Percentiles rank a stretch among this genome's conserved stretches.
Conservation (phyloP, 2,888 invertebrate species). For the Phorcus lineatus region DNA sequence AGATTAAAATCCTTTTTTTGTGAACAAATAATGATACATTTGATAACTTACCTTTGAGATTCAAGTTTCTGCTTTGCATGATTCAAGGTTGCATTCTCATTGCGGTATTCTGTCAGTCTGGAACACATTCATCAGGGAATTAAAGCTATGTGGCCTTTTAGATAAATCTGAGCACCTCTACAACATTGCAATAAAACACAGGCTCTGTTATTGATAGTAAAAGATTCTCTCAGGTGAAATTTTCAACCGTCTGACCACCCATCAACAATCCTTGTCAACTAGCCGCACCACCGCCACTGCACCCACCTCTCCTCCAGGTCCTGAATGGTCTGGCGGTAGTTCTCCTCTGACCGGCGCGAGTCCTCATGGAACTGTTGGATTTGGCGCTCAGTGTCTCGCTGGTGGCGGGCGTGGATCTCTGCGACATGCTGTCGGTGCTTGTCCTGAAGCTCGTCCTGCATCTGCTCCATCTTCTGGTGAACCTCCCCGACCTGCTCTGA, state of each 20-base stretch:
- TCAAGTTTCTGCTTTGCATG: slow-evolving; percentile 66
- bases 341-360: slow-evolving; percentile 57
- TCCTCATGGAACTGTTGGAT: slow-evolving; percentile 58
- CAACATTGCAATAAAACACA: no score
- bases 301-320: slow-evolving; percentile 61
- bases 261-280: no score
- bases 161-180: no score
- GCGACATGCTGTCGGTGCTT: slow-evolving; percentile 60
- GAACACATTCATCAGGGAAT: slow-evolving; percentile 22
- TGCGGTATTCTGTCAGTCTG: slow-evolving; percentile 58
- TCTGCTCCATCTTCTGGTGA: slow-evolving; percentile 51
- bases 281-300: background rate
- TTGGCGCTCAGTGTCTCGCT: slow-evolving; percentile 59
- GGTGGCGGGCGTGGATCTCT: slow-evolving; percentile 63
- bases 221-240: no score
- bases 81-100: slow-evolving; percentile 59
- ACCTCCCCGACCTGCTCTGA: slow-evolving; percentile 64
- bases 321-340: slow-evolving; percentile 54
- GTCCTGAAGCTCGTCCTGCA: slow-evolving; percentile 55
- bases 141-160: background rate
- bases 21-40: no score
- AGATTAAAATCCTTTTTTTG: no score
- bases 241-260: no score
- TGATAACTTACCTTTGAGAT: slow-evolving; percentile 67
- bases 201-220: no score